These are phyloP conservation scores for Lepidurus couesii DNA, from an alignment of 1,140 invertebrate genomes.

Conservation along the genomic window DNA sequence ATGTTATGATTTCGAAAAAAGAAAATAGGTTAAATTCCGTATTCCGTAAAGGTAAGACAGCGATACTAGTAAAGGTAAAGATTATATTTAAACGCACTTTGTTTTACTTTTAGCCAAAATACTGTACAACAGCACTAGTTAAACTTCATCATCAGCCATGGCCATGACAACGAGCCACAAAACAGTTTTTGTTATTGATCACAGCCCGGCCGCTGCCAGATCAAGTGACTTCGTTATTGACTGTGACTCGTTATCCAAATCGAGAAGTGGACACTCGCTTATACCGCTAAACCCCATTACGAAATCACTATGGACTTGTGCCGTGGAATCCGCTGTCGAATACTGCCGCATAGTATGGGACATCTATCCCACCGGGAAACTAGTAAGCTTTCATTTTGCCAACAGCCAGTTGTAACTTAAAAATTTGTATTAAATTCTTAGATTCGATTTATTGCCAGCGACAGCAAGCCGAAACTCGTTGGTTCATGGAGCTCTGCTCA, in stretches of 20 bases:
- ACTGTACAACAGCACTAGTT: too few species aligned
- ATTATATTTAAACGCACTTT: too few species aligned
- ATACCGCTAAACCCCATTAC: constrained; percentile 70
- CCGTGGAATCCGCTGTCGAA: constrained; percentile 87
- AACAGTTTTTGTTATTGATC: constrained; percentile 90
- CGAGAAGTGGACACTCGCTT: constrained; percentile 37
- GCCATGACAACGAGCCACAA: constrained; percentile 67
- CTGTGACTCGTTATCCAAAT: constrained; percentile 64
- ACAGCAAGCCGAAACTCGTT: constrained; percentile 67
- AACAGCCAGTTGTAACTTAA: neutral
- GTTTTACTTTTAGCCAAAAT: too few species aligned
- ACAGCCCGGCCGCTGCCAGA: constrained; percentile 79
- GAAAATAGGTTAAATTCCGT: too few species aligned
- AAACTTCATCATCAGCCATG: too few species aligned
- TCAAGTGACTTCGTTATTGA: constrained; percentile 80
- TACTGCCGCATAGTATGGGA: constrained; percentile 96
- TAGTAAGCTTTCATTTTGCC: constrained; percentile 42
- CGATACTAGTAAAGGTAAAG: too few species aligned
- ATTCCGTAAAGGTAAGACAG: too few species aligned
- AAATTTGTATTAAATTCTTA: neutral
- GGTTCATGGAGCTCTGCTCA: constrained; percentile 73
- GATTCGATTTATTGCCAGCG: constrained; percentile 74
- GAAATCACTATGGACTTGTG: constrained; percentile 91
- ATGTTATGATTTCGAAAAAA: too few species aligned
- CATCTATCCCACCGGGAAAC: constrained; percentile 78